phyloP scores from a whole-genome alignment of 2,888 invertebrate species.

The Thumatha senex region DNA sequence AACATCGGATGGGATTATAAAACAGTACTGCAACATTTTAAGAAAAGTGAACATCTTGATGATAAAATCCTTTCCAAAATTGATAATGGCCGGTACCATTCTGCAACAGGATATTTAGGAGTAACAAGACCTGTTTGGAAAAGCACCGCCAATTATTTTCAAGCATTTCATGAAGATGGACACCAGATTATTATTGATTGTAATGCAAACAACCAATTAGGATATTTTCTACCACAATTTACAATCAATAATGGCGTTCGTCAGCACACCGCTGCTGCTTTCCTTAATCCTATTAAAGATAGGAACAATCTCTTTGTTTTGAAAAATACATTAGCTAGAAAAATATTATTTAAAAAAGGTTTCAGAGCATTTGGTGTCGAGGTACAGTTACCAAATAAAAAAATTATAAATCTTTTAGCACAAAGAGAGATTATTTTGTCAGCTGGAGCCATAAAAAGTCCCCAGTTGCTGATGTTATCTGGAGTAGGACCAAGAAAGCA shows the following conservation, averaged over 20 bases:
- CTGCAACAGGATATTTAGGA: background rate
- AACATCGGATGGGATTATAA: conserved; percentile 63
- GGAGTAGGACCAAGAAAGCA: background rate
- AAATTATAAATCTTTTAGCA: background rate
- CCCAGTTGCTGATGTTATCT: background rate
- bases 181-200: background rate
- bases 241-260: background rate
- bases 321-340: background rate
- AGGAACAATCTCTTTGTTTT: background rate
- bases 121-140: background rate
- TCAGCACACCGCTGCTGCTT: background rate
- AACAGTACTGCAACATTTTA: conserved; percentile 42
- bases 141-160: background rate
- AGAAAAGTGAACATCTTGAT: conserved; percentile 44
- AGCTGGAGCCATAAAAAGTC: background rate
- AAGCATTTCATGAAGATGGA: background rate
- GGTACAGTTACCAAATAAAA: background rate
- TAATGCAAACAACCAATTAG: background rate
- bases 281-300: background rate
- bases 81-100: background rate
- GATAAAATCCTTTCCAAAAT: background rate
- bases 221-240: background rate
- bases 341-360: background rate
- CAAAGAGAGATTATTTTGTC: background rate
- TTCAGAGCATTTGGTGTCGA: background rate